Base-by-base conservation (phyloP, 2,888 invertebrate species). In the Coelinius sp. region DNA sequence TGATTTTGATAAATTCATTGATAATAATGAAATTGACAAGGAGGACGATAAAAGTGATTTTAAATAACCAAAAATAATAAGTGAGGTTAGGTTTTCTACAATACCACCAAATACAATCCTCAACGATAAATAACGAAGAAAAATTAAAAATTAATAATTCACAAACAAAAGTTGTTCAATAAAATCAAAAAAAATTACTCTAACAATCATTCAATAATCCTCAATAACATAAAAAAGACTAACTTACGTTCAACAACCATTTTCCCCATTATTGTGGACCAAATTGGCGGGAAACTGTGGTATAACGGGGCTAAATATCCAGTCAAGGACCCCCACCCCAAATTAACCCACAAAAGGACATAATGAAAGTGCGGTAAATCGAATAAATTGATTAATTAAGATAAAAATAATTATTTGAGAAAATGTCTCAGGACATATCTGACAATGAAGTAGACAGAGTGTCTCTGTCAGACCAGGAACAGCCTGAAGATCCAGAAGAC, bases 31-130 rank as follows among this genome's bases (percentile, higher is more conserved):
- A 59, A 88, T 88, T 66, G 89, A 89, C 46, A 88, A 87, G 27
- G 89, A 89, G 82, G 89, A 89, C 75, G 89, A 90, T 85, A 86
- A 76, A 44, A 81, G 80, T 74, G 82, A 83, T 22, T 75, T 74
- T 59, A 72, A 75, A 64, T 63, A 63, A 41, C 8, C 2, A 56
- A 25, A 10, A 63, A 12, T 25, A 12, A 20, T 17, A 49, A 2
- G 7, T 6, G 20, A 67, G 41, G 8, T 68, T 44, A 72, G 68
- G 68, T 68, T 35, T 20, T 59, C 20, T 3, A 10, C 31, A 17
- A 14, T n/a, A 17, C 25, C 1, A 25, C 5, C 2, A 24, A 53
- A 10, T 22, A 25, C 10, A 24, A 25, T 24, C 17, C 7, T 20
- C 2, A 52, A 20, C 2, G 53, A 24, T n/a, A 20, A 53, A 25